Base-by-base conservation (phyloP, 2,888 invertebrate species). In the Silvanus unidentatus region DNA sequence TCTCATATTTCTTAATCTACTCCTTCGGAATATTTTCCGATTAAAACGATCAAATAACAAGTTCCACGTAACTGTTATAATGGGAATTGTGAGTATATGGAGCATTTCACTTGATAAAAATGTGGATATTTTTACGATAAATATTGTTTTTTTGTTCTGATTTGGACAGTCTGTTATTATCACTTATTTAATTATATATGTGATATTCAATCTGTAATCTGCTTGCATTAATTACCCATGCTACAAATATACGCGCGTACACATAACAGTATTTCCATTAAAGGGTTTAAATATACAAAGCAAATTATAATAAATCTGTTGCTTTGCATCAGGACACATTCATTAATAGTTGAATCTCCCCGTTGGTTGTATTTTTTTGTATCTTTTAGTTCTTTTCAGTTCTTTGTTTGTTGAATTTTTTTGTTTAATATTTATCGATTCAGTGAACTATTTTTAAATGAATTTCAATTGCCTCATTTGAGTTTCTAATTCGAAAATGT, bases 161-260 rank as follows among this genome's bases (percentile, higher is more conserved):
- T n/a, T 5, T 32, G 22, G 22, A 22, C 22, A 22, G 32, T 32
- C n/a, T 32, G 32, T n/a, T n/a, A 32, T 32, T 28, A 9, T 12
- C 32, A 12, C 32, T 9, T 32, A 12, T 9, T 5, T n/a, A 32
- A 5, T 4, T 32, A 37, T 41, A 13, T 10, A 28, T 36, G 37
- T 30, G 32, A 34, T 28, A 28, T 37, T 34, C 30, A 39, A 47
- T 47, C 45, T 44, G 43, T 58, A 60, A 60, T 59, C 60, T 55
- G 40, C 30, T 44, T 53, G 59, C 58, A 61, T 61, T 61, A 57
- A 55, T n/a, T n/a, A n/a, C n/a, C n/a, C n/a, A n/a, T n/a, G 53
- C 48, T 53, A 57, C 55, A 57, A 58, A 61, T 55, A 49, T 50
- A 42, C 44, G 49, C 37, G 43, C 49, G 49, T 36, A 47, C 45